A percentile compares a stretch with the other conserved stretches of the same genome.
These are phyloP conservation scores for Synanthedon vespiformis DNA, from an alignment of 2,888 invertebrate genomes.

Conservation along the genomic window DNA sequence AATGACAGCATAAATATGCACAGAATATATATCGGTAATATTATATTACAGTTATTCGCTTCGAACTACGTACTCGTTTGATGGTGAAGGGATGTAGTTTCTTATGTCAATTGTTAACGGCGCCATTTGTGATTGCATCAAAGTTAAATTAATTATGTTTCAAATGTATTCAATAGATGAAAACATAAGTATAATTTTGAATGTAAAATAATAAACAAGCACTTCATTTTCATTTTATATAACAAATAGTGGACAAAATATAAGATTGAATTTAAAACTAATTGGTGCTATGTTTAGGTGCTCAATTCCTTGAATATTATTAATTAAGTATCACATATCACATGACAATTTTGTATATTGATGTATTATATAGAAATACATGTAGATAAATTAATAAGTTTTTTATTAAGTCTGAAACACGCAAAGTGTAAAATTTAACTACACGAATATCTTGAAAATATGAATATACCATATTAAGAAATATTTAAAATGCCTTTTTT, in stretches of 20 bases:
- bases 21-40: too few relatives aligned
- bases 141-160: too few relatives aligned
- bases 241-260: neutral
- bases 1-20: too few relatives aligned
- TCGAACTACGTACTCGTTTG: too few relatives aligned
- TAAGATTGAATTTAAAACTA: neutral
- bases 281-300: conserved; percentile 52
- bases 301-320: conserved; percentile 19
- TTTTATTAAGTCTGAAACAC: conserved; percentile 33
- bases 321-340: conserved; percentile 42
- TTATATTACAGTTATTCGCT: too few relatives aligned
- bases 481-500: neutral
- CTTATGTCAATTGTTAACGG: too few relatives aligned
- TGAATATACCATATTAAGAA: conserved; percentile 22
- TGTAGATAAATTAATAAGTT: conserved; percentile 35
- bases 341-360: conserved; percentile 60
- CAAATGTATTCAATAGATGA: too few relatives aligned
- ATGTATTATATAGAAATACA: conserved; percentile 59
- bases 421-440: conserved; percentile 36
- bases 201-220: too few relatives aligned
- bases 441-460: conserved; percentile 18
- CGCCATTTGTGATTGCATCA: too few relatives aligned
- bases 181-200: too few relatives aligned
- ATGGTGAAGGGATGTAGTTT: too few relatives aligned
- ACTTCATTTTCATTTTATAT: too few relatives aligned